Base-by-base conservation (phyloP, 2,888 invertebrate genomes). In the Carterocephalus palaemon region DNA sequence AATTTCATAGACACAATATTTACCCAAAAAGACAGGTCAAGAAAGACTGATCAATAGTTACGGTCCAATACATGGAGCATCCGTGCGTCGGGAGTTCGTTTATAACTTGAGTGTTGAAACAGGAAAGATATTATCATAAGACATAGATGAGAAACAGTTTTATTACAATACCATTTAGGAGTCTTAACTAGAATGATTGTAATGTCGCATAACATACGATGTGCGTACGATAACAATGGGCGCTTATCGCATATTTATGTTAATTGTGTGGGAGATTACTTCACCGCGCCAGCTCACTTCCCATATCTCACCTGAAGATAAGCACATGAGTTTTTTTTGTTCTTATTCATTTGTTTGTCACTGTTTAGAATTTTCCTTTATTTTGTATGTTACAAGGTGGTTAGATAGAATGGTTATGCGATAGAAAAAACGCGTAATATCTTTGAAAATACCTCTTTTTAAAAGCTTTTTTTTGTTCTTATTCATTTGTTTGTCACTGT, bases 221-320 rank as follows among this genome's bases (percentile, higher is more conserved):
- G 15, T 23, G 31, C 22, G 15, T 33, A 12, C 6, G 19, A 17
- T 8, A 41, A 41, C 41, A 33, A 41, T 32, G 19, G 32, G 8
- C 12, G 24, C 33, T 26, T 41, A 41, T 33, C 41, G 26, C 24
- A 41, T 33, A 33, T 33, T 41, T 26, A 41, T 41, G 41, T 33
- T 33, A 33, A 41, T 33, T 41, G 41, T 19, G n/a, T 34, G n/a
- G 22, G 20, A 28, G 42, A 42, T 42, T 34, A 34, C 34, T 28
- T 28, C 33, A 26, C 24, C 28, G 34, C 26, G 34, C 20, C 34
- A 20, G 15, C 28, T 34, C 42, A 42, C 28, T 37, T 38, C 29
- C 29, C 39, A 8, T 39, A 39, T 39, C 28, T 38, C 20, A 39
- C 29, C 20, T 39, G 29, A 28, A 42, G 42, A 41, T 41, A 32